Percentiles rank a stretch among this genome's conserved stretches.
phyloP scores from a whole-genome alignment of 2,113 vertebrate genomes.

The Thoracochromis brauschi region DNA sequence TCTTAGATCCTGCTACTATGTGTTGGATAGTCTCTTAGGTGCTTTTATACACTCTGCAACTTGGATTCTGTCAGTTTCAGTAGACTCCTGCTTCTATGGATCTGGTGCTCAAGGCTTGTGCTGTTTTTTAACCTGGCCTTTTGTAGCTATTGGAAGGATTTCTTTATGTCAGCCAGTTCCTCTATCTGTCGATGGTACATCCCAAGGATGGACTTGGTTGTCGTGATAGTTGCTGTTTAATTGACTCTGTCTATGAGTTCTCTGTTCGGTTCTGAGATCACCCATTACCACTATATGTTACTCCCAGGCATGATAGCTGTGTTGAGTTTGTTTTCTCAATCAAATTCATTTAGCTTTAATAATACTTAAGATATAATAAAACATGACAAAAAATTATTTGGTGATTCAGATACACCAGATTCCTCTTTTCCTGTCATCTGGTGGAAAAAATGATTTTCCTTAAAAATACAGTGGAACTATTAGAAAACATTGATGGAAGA shows the following conservation, averaged over 20 bases:
- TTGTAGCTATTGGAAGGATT: background rate
- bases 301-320: background rate
- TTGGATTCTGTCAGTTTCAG: background rate
- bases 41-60: background rate
- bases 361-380: background rate
- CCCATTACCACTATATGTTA: background rate
- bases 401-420: background rate
- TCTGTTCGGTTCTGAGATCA: background rate
- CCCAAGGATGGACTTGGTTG: background rate
- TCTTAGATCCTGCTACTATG: background rate
- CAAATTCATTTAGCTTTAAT: background rate
- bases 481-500: background rate
- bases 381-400: background rate
- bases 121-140: background rate
- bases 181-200: background rate
- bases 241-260: background rate
- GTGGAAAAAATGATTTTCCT: background rate
- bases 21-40: background rate
- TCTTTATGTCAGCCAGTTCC: background rate
- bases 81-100: background rate
- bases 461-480: background rate
- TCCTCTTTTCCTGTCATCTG: background rate
- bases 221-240: background rate
- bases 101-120: background rate
- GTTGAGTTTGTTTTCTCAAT: background rate